Evolutionary conservation across 2,113 vertebrate species (phyloP).

Genomic region (Holacanthus passer): DNA sequence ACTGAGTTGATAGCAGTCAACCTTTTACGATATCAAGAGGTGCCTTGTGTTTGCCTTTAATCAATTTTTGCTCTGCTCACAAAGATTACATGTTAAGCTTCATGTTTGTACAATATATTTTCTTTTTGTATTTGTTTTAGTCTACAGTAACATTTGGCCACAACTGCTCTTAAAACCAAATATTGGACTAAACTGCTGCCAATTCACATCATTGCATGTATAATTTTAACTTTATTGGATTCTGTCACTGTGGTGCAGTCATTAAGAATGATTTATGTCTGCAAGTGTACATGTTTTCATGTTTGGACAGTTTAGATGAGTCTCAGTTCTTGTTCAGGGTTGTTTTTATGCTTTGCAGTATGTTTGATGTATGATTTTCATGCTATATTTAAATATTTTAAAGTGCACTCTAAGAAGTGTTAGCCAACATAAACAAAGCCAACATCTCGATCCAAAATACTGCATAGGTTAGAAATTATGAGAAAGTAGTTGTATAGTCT

Average conservation of each 20-base stretch:
- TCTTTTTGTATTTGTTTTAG: background rate
- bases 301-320: background rate
- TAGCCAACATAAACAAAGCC: background rate
- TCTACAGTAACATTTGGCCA: background rate
- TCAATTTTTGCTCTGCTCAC: no score
- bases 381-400: background rate
- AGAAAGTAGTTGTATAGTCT: background rate
- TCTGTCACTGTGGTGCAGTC: conserved; percentile 7
- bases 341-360: background rate
- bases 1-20: background rate
- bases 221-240: background rate
- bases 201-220: background rate
- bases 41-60: no score
- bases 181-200: background rate
- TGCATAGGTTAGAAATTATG: background rate
- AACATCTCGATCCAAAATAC: background rate
- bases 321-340: background rate
- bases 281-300: background rate
- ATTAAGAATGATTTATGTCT: conserved; percentile 26
- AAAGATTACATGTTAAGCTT: conserved; percentile 1
- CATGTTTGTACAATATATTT: background rate
- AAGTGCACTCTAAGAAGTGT: background rate
- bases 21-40: no score
- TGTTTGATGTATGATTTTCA: background rate
- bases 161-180: background rate